Evolutionary conservation across 2,888 invertebrate genomes (phyloP), one percentile per base, ranked within the genome.

Genomic region (Torymus auratus): DNA sequence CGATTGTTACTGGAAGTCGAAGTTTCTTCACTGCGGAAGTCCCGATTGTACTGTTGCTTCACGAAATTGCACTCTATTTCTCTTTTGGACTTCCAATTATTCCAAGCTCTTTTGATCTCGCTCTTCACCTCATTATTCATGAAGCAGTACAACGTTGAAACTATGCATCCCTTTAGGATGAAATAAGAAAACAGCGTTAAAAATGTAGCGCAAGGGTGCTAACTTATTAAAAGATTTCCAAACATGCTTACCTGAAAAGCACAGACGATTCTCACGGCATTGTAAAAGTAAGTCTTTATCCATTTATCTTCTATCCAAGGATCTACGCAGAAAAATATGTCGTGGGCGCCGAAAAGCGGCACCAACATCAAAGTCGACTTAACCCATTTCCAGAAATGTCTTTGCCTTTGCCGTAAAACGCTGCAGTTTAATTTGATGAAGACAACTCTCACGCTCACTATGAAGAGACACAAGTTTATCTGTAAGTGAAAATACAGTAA

Each of bases 381-480:
- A n/a, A 79, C 62, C 79, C 74, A 79, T 12, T 79, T 79, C 79
- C 73, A 74, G 56, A 69, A 79, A 13, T 74, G 15, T 23, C 14
- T 69, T 17, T 74, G 28, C 10, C 79, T 74, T 12, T 70, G 74
- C 4, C 61, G 62, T 14, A 69, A n/a, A 12, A 72, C 69, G 2
- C 15, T 64, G 20, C 79, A 79, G 20, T 62, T 79, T 13, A 79
- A 11, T 20, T 79, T 79, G 50, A 64, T 74, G n/a, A 79, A 79
- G 2, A 79, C 14, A 14, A 79, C 74, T 58, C 64, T 73, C 1
- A 58, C 79, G 58, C 58, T 79, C 11, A 74, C 5, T 12, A 64
- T 17, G 68, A 79, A 79, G 11, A 79, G 62, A n/a, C 62, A 69
- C 1, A 74, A 56, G 41, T 74, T 79, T 52, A 79, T 58, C 79